Conservation (phyloP, 2,888 invertebrate species). For the Adineta ricciae region DNA sequence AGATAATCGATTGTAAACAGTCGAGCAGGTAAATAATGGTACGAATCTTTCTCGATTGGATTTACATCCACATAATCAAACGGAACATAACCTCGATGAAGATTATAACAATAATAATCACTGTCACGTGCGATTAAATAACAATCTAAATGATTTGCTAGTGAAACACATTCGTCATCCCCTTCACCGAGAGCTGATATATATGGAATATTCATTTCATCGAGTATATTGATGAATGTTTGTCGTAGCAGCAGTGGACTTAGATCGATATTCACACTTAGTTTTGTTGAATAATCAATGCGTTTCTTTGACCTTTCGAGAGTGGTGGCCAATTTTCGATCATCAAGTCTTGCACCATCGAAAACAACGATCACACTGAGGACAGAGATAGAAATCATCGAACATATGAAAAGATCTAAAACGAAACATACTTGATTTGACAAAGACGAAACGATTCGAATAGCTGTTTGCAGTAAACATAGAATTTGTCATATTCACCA, state of each 20-base stretch:
- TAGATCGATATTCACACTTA: not conserved
- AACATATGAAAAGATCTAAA: too few relatives aligned
- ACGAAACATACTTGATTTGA: constrained; percentile 6
- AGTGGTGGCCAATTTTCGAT: not conserved
- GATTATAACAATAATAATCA: constrained; percentile 80
- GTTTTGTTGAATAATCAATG: not conserved
- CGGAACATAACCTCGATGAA: constrained; percentile 64
- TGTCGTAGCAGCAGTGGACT: constrained; percentile 5
- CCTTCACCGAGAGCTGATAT: constrained; percentile 58
- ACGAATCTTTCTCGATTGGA: not conserved
- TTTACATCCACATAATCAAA: constrained; percentile 49
- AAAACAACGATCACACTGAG: constrained; percentile 14
- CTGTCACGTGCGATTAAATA: constrained; percentile 84
- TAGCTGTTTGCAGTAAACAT: constrained; percentile 8
- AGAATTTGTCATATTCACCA: constrained; percentile 16
- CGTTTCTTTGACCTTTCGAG: not conserved
- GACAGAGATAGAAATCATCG: too few relatives aligned
- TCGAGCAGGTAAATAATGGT: constrained; percentile 4
- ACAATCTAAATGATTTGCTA: constrained; percentile 67
- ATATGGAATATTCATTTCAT: constrained; percentile 17
- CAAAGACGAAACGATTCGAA: not conserved
- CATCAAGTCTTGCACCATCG: constrained; percentile 3
- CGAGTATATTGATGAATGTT: not conserved
- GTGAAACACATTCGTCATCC: constrained; percentile 72
- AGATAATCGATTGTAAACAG: constrained; percentile 26